Evolutionary conservation across 2,113 vertebrate species (phyloP).

Genomic region (Speoplatyrhinus poulsoni): DNA sequence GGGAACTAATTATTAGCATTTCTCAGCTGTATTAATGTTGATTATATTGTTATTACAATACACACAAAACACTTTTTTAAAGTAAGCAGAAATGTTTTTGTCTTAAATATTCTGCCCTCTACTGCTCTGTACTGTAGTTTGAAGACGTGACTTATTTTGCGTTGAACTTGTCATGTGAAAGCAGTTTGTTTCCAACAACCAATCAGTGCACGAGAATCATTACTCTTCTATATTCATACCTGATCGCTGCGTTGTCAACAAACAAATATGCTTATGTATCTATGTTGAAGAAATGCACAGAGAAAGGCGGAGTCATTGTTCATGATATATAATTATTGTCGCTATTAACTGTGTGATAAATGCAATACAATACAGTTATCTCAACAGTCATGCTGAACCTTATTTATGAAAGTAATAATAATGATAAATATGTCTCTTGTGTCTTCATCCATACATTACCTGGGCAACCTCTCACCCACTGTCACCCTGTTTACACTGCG

Average conservation of each 20-base stretch:
- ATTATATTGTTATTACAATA: background rate
- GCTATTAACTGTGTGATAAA: conserved; percentile 59
- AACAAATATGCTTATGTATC: conserved; percentile 1
- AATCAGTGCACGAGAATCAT: background rate
- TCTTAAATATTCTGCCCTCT: no score
- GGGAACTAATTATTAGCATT: no score
- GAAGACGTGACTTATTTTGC: background rate
- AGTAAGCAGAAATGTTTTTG: no score
- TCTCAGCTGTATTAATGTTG: no score
- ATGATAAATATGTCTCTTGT: background rate
- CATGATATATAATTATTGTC: conserved; percentile 49
- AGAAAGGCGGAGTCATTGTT: conserved; percentile 38
- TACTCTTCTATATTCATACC: background rate
- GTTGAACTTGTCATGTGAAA: background rate
- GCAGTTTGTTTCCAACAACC: background rate
- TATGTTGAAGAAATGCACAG: conserved; percentile 43
- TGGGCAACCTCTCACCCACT: conserved; percentile 39
- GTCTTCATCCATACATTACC: conserved; percentile 24
- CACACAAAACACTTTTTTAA: conserved; percentile 12
- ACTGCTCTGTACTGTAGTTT: no score
- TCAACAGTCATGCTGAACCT: conserved; percentile 43
- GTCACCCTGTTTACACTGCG: conserved; percentile 53
- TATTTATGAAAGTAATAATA: conserved; percentile 22
- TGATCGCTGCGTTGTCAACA: conserved; percentile 1
- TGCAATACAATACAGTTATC: conserved; percentile 54